Conservation (phyloP, 2,797 vertebrate species). For the Rhabdomys pumilio region DNA sequence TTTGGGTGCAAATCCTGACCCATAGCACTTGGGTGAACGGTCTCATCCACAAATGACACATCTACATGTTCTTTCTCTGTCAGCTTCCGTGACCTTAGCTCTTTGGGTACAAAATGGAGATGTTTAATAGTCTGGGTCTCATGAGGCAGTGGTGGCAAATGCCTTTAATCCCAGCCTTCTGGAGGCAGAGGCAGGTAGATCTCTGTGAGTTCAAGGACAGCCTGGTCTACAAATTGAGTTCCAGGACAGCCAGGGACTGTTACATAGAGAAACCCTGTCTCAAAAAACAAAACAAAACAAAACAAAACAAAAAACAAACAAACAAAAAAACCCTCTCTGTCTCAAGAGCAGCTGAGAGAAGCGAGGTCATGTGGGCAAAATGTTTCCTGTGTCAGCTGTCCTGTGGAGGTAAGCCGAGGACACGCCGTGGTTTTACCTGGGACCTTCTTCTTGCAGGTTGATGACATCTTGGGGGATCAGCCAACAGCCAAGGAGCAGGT, state of each 20-base stretch:
- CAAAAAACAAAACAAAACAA: not conserved
- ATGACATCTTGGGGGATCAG: slow-evolving; percentile 94
- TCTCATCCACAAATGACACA: not conserved
- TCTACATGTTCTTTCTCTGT: not conserved
- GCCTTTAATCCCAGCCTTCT: not conserved
- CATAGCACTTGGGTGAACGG: not conserved
- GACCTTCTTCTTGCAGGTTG: slow-evolving; percentile 91
- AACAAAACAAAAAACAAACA: not conserved
- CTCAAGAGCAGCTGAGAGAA: not conserved
- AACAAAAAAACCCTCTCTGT: not conserved
- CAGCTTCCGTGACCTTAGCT: not conserved
- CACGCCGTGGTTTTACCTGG: not conserved
- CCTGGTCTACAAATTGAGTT: not conserved
- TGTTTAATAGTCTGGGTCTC: not conserved
- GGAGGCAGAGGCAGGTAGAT: not conserved
- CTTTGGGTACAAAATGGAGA: not conserved
- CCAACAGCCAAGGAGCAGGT: slow-evolving; percentile 94
- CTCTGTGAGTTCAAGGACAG: not conserved
- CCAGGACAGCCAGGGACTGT: too few species aligned
- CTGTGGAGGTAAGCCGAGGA: not conserved
- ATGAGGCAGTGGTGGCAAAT: not conserved
- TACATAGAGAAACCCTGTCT: not conserved
- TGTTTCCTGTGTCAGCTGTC: not conserved
- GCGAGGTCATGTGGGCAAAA: not conserved
- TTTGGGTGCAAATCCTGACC: not conserved